phyloP scores from a whole-genome alignment of 2,113 vertebrate genomes.

The Xenopus laevis region DNA sequence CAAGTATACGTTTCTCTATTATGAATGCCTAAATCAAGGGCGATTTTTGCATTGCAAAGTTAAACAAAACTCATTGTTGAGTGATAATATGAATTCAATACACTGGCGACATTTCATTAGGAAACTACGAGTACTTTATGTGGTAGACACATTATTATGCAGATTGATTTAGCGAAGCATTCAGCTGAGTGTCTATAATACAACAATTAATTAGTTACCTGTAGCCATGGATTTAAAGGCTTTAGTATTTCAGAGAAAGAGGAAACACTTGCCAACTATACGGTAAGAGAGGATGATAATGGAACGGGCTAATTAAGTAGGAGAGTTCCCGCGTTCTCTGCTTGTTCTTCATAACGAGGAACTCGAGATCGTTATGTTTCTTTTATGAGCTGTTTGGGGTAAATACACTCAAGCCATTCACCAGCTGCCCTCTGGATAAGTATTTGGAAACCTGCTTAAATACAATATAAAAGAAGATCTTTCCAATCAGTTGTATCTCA shows the following conservation, averaged over 20 bases:
- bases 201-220: constrained; percentile 44
- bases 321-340: not conserved
- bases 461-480: too few species aligned
- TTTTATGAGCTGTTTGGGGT: not conserved
- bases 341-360: not conserved
- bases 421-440: not conserved
- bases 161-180: constrained; percentile 29
- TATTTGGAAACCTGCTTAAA: too few species aligned
- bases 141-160: constrained; percentile 3
- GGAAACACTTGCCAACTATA: constrained; percentile 31
- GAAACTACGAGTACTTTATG: not conserved
- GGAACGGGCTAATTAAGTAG: constrained; percentile 21
- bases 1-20: too few species aligned
- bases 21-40: too few species aligned
- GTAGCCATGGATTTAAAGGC: constrained; percentile 13
- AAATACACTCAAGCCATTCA: not conserved
- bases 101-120: not conserved
- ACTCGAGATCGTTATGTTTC: not conserved
- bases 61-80: not conserved
- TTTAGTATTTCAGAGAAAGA: constrained; percentile 22
- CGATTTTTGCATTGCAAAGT: not conserved
- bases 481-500: too few species aligned
- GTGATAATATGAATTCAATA: not conserved
- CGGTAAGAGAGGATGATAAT: constrained; percentile 8
- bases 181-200: constrained; percentile 24